Base-by-base conservation (phyloP, 2,797 vertebrate species). In the Loriculus beryllinus region DNA sequence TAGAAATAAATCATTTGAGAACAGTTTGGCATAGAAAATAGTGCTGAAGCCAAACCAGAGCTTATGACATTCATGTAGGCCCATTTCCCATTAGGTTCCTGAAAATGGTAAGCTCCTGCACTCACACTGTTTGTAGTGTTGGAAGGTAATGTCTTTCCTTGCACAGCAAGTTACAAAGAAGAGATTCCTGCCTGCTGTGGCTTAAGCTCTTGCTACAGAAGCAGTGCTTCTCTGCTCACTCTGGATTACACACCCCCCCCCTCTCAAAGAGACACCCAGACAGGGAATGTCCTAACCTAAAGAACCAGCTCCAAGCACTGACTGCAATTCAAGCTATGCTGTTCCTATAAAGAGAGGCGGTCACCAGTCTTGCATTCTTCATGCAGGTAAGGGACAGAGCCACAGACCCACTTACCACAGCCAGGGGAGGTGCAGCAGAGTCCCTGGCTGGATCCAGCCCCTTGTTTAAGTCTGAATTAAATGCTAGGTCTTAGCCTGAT, bases 121-220 rank as follows among this genome's bases (percentile, higher is more conserved):
- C 64, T 45, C 43, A 2, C 0, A 10, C 2, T 9, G 28, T 8
- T 26, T 12, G n/a, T 2, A 31, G 56, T 0, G 1, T 35, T 59
- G 5, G 4, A 28, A 65, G 29, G 20, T n/a, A 8, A 8, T 0
- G 6, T 35, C 59, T 13, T 31, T 62, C 45, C 69, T 52, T 47
- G 47, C 29, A 31, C 52, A 17, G 37, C 2, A 14, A 43, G 18
- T 20, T 19, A 33, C 49, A 6, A 48, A 54, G 26, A 63, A 49
- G 10, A 64, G 33, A 29, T 3, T 13, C 3, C 42, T 56, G 25
- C 25, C 67, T 29, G 3, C 25, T 4, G 28, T 5, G 35, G 43
- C 42, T 42, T 20, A 11, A 80, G 33, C 7, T 83, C 74, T 17
- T 37, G n/a, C 12, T 28, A 26, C 6, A 23, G 60, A 17, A 45